Evolutionary conservation across 2,888 invertebrate genomes (phyloP).

Genomic region (Allacma fusca): DNA sequence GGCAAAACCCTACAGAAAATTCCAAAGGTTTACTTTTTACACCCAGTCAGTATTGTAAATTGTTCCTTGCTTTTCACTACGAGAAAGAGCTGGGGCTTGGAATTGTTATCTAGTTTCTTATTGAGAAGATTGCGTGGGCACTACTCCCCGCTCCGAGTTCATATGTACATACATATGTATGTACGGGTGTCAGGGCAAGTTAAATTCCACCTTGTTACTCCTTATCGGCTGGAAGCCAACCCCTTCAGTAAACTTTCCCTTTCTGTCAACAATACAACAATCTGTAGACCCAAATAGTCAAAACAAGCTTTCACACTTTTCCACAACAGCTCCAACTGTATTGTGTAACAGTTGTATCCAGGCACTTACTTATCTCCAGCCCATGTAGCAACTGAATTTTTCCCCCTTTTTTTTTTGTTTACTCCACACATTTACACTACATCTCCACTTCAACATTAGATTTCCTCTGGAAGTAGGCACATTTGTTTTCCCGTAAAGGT

Average conservation of each 20-base stretch:
- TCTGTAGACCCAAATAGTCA: not conserved
- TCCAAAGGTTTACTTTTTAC: not conserved
- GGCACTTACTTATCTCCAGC: no score
- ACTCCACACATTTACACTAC: no score
- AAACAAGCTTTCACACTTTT: not conserved
- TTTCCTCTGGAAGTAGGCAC: no score
- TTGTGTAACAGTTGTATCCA: no score
- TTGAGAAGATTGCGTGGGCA: not conserved
- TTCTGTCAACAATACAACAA: constrained; percentile 16
- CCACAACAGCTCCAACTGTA: not conserved
- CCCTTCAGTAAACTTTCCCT: not conserved
- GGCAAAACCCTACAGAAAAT: not conserved
- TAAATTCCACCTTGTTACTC: constrained; percentile 1
- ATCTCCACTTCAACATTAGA: no score
- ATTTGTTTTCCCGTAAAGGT: no score
- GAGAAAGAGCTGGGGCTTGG: not conserved
- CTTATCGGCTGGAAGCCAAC: not conserved
- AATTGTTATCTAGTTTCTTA: not conserved
- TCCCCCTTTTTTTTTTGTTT: no score
- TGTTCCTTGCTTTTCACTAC: not conserved
- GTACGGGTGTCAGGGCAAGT: not conserved
- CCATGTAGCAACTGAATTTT: no score
- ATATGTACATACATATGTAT: not conserved
- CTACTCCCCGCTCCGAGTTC: no score
- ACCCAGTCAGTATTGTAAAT: constrained; percentile 1